These are phyloP conservation scores for Torymus texanus DNA, from an alignment of 2,888 invertebrate genomes.

Conservation along the genomic window DNA sequence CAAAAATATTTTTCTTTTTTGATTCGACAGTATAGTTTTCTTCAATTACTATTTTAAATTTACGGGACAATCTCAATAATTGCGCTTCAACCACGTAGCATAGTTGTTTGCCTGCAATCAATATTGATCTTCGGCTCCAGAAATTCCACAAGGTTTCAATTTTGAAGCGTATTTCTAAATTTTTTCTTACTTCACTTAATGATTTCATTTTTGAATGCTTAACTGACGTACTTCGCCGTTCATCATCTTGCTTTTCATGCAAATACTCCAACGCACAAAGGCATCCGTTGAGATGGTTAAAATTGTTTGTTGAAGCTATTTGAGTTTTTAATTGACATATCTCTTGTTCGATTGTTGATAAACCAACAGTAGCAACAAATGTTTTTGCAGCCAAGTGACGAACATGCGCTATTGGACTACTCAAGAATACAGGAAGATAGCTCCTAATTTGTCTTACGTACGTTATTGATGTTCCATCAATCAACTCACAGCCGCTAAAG, in stretches of 20 bases:
- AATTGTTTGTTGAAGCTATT: slow-evolving; percentile 34
- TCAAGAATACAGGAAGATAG: slow-evolving; percentile 59
- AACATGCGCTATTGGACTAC: slow-evolving; percentile 65
- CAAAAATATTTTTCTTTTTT: slow-evolving; percentile 18
- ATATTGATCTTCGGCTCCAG: slow-evolving; percentile 36
- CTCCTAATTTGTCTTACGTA: slow-evolving; percentile 58
- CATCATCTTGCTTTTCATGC: slow-evolving; percentile 42
- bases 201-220: slow-evolving; percentile 38
- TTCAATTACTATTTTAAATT: slow-evolving; percentile 23
- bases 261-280: slow-evolving; percentile 61
- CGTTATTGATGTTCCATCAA: slow-evolving; percentile 61
- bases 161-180: slow-evolving; percentile 32
- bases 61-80: slow-evolving; percentile 41
- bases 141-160: slow-evolving; percentile 39
- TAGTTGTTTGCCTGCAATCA: slow-evolving; percentile 21
- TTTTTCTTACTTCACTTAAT: slow-evolving; percentile 42
- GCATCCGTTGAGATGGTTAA: slow-evolving; percentile 68
- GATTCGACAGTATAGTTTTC: slow-evolving; percentile 32
- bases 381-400: slow-evolving; percentile 70
- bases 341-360: slow-evolving; percentile 58
- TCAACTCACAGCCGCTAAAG: slow-evolving; percentile 65
- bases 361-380: slow-evolving; percentile 66
- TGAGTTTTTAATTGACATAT: slow-evolving; percentile 56
- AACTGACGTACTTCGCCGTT: slow-evolving; percentile 19
- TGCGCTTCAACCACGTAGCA: slow-evolving; percentile 52